Conservation (phyloP, 2,888 invertebrate genomes). For the Acleris emargana region DNA sequence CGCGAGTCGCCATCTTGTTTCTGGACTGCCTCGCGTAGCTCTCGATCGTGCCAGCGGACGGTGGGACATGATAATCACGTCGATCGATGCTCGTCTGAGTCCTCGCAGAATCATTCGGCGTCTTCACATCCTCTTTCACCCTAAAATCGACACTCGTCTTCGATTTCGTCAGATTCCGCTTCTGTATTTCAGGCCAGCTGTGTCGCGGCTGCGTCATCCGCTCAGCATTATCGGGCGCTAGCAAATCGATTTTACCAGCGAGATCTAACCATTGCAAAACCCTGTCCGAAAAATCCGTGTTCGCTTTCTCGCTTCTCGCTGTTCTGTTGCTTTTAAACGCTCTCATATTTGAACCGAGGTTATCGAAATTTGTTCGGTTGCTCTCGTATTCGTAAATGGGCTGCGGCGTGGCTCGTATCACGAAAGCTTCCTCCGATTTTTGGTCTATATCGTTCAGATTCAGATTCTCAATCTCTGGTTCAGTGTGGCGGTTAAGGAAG, state of each 20-base stretch:
- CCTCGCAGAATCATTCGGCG: constrained; percentile 65
- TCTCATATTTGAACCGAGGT: constrained; percentile 60
- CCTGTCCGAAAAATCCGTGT: constrained; percentile 85
- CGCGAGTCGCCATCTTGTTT: constrained; percentile 70
- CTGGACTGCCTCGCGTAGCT: constrained; percentile 81
- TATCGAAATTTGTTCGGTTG: constrained; percentile 49
- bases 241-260: constrained; percentile 84
- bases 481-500: constrained; percentile 49
- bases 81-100: constrained; percentile 73
- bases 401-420: constrained; percentile 60
- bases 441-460: constrained; percentile 62
- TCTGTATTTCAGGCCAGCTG: constrained; percentile 75
- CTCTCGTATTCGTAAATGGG: constrained; percentile 56
- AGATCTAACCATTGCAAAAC: constrained; percentile 92
- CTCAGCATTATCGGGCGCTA: constrained; percentile 64
- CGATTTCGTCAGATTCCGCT: constrained; percentile 62
- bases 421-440: constrained; percentile 62
- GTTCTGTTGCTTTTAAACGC: constrained; percentile 68
- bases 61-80: constrained; percentile 71
- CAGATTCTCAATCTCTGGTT: constrained; percentile 58
- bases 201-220: constrained; percentile 71
- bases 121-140: constrained; percentile 55
- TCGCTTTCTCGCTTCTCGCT: constrained; percentile 63
- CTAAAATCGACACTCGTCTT: constrained; percentile 68
- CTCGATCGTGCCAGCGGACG: constrained; percentile 77